Base-by-base conservation (phyloP, 2,888 invertebrate genomes). In the Terebella lapidaria region DNA sequence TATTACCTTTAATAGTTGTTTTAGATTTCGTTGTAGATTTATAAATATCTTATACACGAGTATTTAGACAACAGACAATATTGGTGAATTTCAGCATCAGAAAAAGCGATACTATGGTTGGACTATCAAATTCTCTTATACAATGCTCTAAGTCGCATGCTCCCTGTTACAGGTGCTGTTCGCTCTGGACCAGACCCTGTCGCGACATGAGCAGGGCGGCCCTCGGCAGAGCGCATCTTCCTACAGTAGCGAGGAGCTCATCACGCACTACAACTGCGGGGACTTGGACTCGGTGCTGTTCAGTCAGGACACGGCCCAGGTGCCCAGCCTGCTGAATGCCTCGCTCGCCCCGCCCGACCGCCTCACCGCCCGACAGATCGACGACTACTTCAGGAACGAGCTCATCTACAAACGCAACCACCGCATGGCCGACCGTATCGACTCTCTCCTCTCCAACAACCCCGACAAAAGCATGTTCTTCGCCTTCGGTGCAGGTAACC, bases 401-500 rank as follows among this genome's bases (percentile, higher is more conserved):
- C 79, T 85, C n/a, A 82, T 85, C 47, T 77, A 79, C 62, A 81
- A 81, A 63, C 74, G 85, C 20, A 85, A 85, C 69, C 68, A 77
- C 56, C 70, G 84, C 58, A 85, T 85, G 84, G 83, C 82, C 5
- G 70, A 75, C 35, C 71, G 83, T 54, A 80, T 84, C 1, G 71
- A 77, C 5, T 70, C 76, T 54, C 72, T 84, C 47, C 73, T 85
- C n/a, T 63, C 71, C 26, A 69, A 73, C n/a, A 70, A 82, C 66
- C 82, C 82, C 0, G 71, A 80, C 54, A 72, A 77, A 57, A 81
- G 79, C 57, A 81, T 82, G 71, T 84, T 85, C 74, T 84, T 84
- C 67, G 84, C 84, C 49, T 82, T 84, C 67, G 84, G 84, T 63
- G 83, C 84, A 67, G 84, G 84, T 82, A 67, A 56, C 52, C n/a